A percentile compares a stretch with the other conserved stretches of the same genome.
Evolutionary conservation across 2,113 vertebrate genomes (phyloP).

Genomic region (Alectura lathami): DNA sequence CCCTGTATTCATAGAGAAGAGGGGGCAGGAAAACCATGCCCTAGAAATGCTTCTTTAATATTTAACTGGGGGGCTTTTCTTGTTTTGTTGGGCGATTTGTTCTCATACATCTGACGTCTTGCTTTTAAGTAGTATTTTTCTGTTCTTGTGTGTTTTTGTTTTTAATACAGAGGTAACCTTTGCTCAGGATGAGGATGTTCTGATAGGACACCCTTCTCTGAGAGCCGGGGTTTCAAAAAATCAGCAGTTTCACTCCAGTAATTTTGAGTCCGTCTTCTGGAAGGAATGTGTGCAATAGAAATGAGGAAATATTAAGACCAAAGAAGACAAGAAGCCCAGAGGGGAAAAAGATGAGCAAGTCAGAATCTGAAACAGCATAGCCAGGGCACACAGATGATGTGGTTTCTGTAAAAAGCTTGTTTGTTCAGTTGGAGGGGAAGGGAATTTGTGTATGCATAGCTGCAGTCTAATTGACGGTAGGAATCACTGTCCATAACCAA

Average conservation of each 20-base stretch:
- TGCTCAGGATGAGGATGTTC: not conserved
- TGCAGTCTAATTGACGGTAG: constrained; percentile 15
- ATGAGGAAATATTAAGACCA: not conserved
- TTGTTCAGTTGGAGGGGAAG: constrained; percentile 22
- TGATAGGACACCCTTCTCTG: not conserved
- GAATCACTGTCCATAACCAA: not conserved
- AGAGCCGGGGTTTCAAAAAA: constrained; percentile 1
- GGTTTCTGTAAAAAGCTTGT: constrained; percentile 45
- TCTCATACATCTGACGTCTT: not conserved
- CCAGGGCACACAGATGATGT: constrained; percentile 9
- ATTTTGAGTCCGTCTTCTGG: not conserved
- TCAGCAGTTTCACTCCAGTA: not conserved
- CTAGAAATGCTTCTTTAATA: not conserved
- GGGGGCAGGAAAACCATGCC: not conserved
- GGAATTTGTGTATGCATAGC: constrained; percentile 8
- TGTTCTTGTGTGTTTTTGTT: not conserved
- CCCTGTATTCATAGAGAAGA: not conserved
- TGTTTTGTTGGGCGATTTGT: not conserved
- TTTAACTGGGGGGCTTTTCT: not conserved
- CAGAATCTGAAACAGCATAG: constrained; percentile 44
- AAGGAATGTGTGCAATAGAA: not conserved
- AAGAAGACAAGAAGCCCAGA: constrained; percentile 26
- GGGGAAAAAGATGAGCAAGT: constrained; percentile 24
- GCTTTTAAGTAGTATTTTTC: not conserved
- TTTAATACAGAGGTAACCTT: not conserved